Base-by-base conservation (phyloP, 92 coral and sea anemone species). In the Palythoa heliodiscus region DNA sequence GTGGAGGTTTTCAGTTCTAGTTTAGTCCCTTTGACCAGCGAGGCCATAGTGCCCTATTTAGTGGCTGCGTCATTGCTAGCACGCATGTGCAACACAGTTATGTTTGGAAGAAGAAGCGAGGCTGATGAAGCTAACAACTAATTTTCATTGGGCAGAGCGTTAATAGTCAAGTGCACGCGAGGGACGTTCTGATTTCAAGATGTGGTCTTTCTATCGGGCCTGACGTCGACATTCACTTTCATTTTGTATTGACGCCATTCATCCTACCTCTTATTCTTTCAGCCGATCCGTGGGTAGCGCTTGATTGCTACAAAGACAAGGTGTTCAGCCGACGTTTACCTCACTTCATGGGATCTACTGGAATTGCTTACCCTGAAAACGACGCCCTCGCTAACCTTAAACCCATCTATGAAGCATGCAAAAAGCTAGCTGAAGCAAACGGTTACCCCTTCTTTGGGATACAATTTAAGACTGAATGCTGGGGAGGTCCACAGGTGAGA, bases 381-480 rank as follows among this genome's bases (percentile, higher is more conserved):
- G 84, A 80, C 84, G 84, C 84, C 4, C 40, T 80, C 16, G 84
- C 74, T 58, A 80, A 80, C 73, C 84, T 80, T 17, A 80, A 80
- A 24, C 84, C 84, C n/a, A 66, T 80, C 9, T 80, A 80, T 66
- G 84, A 80, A 2, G 84, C 75, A 24, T 80, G 84, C 25, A 80
- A 80, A 73, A 80, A 80, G 63, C 5, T 67, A 43, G 84, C 84
- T 11, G 84, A 80, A 53, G 23, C 7, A 14, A 35, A 66, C 3
- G 84, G 84, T 6, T 80, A 80, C 66, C 84, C 84, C 4, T 80
- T 80, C 84, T 80, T 80, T 24, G 84, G 84, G 23, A 80, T 80
- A 64, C 84, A 80, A 39, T 80, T 20, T 15, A n/a, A 63, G 1
- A 40, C 48, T 16, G 84, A 80, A 80, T 80, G 84, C 84, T 80